These are phyloP conservation scores for Lithosia quadra DNA, from an alignment of 2,888 invertebrate species.

Conservation along the genomic window DNA sequence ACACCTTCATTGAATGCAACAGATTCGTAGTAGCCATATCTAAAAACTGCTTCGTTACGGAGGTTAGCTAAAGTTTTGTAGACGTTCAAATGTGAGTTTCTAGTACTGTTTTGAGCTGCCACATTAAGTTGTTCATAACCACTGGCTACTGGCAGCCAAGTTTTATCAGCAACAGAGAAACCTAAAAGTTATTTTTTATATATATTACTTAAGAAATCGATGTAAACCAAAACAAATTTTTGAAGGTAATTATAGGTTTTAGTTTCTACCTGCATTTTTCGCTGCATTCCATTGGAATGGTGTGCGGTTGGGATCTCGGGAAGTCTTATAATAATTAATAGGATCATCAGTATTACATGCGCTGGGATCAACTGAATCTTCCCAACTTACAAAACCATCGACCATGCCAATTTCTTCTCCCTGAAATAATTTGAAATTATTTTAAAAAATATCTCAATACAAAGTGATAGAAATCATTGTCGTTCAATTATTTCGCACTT, in stretches of 20 bases:
- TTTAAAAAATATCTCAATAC: background rate
- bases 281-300: slow-evolving; percentile 93
- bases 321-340: slow-evolving; percentile 84
- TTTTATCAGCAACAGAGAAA: slow-evolving; percentile 84
- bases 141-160: slow-evolving; percentile 91
- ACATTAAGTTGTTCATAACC: slow-evolving; percentile 88
- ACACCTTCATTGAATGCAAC: slow-evolving; percentile 84
- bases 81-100: slow-evolving; percentile 87
- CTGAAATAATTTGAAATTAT: slow-evolving; percentile 63
- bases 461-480: background rate
- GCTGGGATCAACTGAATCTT: slow-evolving; percentile 87
- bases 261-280: slow-evolving; percentile 85
- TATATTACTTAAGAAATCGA: background rate
- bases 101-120: slow-evolving; percentile 73
- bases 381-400: slow-evolving; percentile 87
- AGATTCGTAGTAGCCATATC: slow-evolving; percentile 85
- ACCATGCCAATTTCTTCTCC: slow-evolving; percentile 93
- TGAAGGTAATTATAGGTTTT: background rate
- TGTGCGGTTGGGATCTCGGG: slow-evolving; percentile 92
- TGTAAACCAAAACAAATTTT: background rate
- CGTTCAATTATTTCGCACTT: slow-evolving; percentile 31
- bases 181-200: slow-evolving; percentile 69
- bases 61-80: slow-evolving; percentile 87
- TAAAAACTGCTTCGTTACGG: slow-evolving; percentile 82
- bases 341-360: slow-evolving; percentile 86